Base-by-base conservation (phyloP, 2,888 invertebrate species). In the Auanema sp. region DNA sequence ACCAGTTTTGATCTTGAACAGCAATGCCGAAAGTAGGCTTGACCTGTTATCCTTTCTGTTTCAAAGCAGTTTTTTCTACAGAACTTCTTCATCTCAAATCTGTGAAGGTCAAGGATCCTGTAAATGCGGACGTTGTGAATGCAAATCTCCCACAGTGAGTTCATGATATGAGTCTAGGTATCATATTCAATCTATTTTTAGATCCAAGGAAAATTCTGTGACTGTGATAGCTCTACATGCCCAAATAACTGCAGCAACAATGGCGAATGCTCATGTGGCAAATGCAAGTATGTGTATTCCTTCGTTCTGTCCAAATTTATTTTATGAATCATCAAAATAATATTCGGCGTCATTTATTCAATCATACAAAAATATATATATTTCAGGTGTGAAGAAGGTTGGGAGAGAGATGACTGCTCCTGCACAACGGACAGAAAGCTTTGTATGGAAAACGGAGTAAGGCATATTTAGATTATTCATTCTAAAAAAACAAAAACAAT, bases 201-300 rank as follows among this genome's bases (percentile, higher is more conserved):
- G 73, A 62, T 69, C 16, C 62, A 67, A 24, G 82, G 82, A 42
- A 64, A 77, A 50, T 83, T 72, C 67, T 82, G 82, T 65, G 77
- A 82, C 52, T 80, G 83, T 65, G 79, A 82, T 60, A 73, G 72
- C 61, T 63, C 55, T 18, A 49, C 64, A 12, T 81, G 80, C 52
- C 81, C 83, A n/a, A 56, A 62, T 49, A 50, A 77, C 49, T 82
- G 82, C 63, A 69, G 71, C 41, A 77, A 77, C 6, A 71, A 76
- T 52, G 82, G 80, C 44, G 75, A 69, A 11, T 81, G 81, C 61
- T 66, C 71, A 24, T 82, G 80, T 54, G 80, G 80, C 44, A 66
- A 70, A 50, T 80, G 80, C 74, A 63, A 71, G 66, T 69, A 53
- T 53, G 55, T 51, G 11, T 23, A n/a, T 23, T 11, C 23, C 8